A percentile compares a stretch with the other conserved stretches of the same genome.
phyloP scores from a whole-genome alignment of 2,113 vertebrate genomes.

The Zosterops borbonicus region DNA sequence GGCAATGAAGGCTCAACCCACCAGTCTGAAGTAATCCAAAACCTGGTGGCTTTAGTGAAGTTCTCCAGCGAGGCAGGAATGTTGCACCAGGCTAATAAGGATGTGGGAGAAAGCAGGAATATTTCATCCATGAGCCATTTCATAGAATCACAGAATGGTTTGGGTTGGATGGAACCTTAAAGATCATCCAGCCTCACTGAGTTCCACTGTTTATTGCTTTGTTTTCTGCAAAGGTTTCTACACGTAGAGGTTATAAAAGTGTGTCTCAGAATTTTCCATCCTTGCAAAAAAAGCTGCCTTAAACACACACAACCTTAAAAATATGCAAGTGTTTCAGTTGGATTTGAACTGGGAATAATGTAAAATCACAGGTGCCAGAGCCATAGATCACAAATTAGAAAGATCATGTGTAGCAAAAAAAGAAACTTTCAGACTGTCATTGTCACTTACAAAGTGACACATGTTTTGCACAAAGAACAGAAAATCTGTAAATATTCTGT shows the following conservation, averaged over 20 bases:
- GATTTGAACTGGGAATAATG: neutral
- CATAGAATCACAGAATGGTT: neutral
- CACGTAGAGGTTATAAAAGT: neutral
- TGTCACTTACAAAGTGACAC: neutral
- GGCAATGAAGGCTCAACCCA: neutral
- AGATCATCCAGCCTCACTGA: neutral
- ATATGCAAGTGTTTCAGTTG: neutral
- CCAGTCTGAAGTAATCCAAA: neutral
- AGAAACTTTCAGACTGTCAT: neutral
- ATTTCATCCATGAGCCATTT: neutral
- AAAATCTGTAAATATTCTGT: neutral
- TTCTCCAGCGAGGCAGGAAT: neutral
- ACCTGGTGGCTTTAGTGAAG: neutral
- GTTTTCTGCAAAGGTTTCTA: neutral
- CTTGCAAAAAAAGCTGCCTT: neutral
- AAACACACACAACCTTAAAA: neutral
- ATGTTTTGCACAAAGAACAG: neutral
- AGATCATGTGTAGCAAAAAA: neutral
- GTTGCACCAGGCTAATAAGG: neutral
- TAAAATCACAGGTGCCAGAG: neutral
- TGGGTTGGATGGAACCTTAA: neutral
- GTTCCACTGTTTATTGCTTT: neutral
- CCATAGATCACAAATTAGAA: neutral
- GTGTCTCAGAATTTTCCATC: neutral
- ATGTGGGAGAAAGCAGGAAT: neutral